Base-by-base conservation (phyloP, 2,888 invertebrate species). In the Drosophila anomalata region DNA sequence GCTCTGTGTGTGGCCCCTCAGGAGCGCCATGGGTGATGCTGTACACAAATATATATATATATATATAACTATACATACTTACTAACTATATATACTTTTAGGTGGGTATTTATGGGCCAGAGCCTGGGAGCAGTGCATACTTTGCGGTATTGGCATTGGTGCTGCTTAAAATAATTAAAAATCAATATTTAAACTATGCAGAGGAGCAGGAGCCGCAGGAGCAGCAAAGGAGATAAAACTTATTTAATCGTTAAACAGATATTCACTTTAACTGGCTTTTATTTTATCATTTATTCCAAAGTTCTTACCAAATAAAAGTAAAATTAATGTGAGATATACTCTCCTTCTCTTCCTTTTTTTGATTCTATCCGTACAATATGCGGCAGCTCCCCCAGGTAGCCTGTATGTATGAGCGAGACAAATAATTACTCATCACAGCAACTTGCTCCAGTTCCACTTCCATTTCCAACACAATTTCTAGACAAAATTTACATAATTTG, bases 111-210 rank as follows among this genome's bases (percentile, higher is more conserved):
- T 74, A 67, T 71, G 60, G 42, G 53, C 31, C 55, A 47, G 50
- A 26, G 41, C 65, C 50, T 44, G 31, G 55, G 66, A 57, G 85
- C 69, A 68, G 54, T 78, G 87, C 87, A 84, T 81, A 81, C 85
- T 87, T 80, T 80, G 82, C 51, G 81, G 81, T 78, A 52, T 46
- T 65, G 74, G 65, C 62, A 72, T 26, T 61, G 74, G 65, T 36
- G 62, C 72, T 85, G 84, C 83, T 87, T 88, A 81, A 76, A 83
- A 86, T 84, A 84, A 84, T 84, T 84, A 75, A 86, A 84, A 84
- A 88, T 84, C 84, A 84, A 88, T 84, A 84, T 84, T 84, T 79
- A 76, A 76, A 74, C 80, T 74, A 59, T 82, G 72, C 77, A 42
- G 9, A 42, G 17, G 8, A 17, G 14, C 17, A 22, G 22, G 22